These are phyloP conservation scores for Myotis yumanensis DNA, from an alignment of 2,113 vertebrate species.

Conservation along the genomic window DNA sequence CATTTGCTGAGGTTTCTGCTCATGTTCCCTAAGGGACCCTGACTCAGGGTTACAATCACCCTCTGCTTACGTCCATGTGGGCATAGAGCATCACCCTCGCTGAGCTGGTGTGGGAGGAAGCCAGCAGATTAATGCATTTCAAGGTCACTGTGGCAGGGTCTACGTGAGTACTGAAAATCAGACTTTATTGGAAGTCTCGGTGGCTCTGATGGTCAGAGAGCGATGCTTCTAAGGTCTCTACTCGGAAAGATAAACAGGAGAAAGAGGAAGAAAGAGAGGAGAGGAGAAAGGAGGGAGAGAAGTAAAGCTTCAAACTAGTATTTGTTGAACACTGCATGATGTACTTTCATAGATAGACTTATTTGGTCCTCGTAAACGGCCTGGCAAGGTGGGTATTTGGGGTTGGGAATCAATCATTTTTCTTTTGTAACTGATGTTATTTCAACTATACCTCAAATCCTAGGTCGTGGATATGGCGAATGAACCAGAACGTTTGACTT, in stretches of 20 bases:
- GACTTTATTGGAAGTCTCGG: neutral
- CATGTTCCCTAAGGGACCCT: conserved; percentile 63
- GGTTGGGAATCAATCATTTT: neutral
- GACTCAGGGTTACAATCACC: conserved; percentile 62
- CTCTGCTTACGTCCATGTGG: conserved; percentile 65
- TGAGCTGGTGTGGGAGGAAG: conserved; percentile 14
- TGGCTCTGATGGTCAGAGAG: neutral
- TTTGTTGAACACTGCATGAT: neutral
- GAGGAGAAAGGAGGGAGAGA: neutral
- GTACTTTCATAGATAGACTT: neutral
- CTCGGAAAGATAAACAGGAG: neutral
- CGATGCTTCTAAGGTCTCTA: neutral
- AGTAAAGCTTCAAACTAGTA: neutral
- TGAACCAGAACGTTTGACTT: conserved; percentile 21
- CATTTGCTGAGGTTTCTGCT: conserved; percentile 69
- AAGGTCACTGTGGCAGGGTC: conserved; percentile 48
- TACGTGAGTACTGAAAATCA: neutral
- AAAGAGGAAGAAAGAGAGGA: neutral
- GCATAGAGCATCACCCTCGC: neutral
- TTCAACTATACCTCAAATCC: conserved; percentile 7
- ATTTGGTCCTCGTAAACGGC: neutral
- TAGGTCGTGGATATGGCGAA: neutral
- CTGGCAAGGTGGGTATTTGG: neutral
- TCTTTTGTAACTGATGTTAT: neutral
- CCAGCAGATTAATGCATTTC: neutral